Percentiles rank a stretch among this genome's conserved stretches.
Evolutionary conservation across 2,797 vertebrate species (phyloP).

Genomic region (Psittacula derbiana): DNA sequence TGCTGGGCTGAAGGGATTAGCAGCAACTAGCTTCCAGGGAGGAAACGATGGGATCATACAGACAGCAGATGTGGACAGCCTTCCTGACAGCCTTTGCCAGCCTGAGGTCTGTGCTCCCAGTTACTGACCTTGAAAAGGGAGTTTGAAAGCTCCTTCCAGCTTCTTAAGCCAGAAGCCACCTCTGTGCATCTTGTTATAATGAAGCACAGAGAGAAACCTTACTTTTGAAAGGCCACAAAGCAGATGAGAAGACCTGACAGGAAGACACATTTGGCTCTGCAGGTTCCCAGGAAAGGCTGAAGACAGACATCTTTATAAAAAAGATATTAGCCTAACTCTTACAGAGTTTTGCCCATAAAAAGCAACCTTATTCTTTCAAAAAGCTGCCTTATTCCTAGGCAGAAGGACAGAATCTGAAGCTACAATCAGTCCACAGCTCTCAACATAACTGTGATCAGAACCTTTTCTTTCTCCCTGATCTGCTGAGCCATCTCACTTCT

Average conservation of each 20-base stretch:
- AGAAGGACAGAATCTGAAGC: background rate
- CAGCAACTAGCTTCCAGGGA: background rate
- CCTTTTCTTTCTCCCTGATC: background rate
- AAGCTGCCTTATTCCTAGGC: background rate
- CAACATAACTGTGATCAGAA: background rate
- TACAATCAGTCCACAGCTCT: background rate
- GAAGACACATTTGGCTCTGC: background rate
- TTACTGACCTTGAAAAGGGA: background rate
- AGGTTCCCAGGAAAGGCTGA: background rate
- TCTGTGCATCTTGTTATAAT: background rate
- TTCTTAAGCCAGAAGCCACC: background rate
- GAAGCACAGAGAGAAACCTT: background rate
- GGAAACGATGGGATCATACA: background rate
- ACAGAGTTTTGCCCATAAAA: background rate
- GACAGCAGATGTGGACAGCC: background rate
- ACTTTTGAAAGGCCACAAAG: background rate
- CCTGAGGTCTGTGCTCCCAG: background rate
- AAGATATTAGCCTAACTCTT: background rate
- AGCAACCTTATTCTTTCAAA: background rate
- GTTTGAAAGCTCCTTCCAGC: background rate
- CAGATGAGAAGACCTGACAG: background rate
- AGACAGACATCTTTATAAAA: background rate
- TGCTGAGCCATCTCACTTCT: background rate
- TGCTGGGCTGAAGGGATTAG: background rate
- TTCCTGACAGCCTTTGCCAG: background rate